A percentile compares a stretch with the other conserved stretches of the same genome.
These are phyloP conservation scores for Chironomus striatipennis DNA, from an alignment of 1,140 invertebrate species.

Conservation along the genomic window DNA sequence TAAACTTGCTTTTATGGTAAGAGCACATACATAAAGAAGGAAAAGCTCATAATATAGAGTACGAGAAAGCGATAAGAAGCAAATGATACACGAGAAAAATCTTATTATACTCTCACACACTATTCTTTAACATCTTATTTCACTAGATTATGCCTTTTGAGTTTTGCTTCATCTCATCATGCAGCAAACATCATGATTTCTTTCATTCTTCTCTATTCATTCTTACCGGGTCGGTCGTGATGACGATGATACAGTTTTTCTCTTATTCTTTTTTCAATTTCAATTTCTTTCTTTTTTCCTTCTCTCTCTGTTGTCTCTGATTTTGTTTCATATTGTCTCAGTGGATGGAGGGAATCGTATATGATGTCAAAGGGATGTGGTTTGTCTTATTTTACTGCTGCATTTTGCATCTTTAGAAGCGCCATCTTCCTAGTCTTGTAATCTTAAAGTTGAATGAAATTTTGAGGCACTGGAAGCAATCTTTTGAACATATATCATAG, in stretches of 20 bases:
- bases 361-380: no score
- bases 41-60: not conserved
- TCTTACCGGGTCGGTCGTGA: constrained; percentile 17
- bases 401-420: no score
- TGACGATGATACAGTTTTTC: constrained; percentile 21
- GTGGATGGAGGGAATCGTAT: no score
- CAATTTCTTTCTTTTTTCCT: not conserved
- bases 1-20: constrained; percentile 13
- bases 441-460: no score
- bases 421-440: no score
- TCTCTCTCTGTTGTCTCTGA: not conserved
- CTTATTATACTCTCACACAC: constrained; percentile 5
- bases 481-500: no score
- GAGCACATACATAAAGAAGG: not conserved
- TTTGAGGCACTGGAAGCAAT: no score
- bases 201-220: not conserved
- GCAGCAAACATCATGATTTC: not conserved
- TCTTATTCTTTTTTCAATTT: constrained; percentile 2
- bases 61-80: constrained; percentile 1
- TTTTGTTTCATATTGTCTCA: not conserved
- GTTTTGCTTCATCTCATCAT: not conserved
- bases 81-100: not conserved
- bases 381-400: no score
- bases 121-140: constrained; percentile 21
- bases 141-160: not conserved